A percentile compares a stretch with the other conserved stretches of the same genome.
Conservation (phyloP, 2,797 vertebrate genomes). For the Tangara arthus region DNA sequence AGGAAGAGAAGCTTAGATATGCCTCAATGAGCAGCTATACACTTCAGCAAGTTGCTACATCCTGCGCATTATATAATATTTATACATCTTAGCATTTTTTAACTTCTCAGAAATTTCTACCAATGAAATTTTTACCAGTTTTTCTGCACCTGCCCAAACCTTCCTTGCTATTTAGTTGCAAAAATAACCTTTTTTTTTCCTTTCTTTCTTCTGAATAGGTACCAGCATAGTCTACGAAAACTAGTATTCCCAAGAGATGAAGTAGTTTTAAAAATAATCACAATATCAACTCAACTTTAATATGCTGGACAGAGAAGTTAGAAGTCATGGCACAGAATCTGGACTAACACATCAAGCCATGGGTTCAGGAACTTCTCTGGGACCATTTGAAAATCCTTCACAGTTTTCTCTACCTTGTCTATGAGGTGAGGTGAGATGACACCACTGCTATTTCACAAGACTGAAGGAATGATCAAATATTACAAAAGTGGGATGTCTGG, state of each 20-base stretch:
- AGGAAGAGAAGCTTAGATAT: background rate
- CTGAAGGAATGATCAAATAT: background rate
- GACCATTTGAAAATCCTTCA: background rate
- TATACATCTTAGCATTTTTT: background rate
- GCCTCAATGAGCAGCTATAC: background rate
- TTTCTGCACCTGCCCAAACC: fast-evolving
- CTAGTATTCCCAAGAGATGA: background rate
- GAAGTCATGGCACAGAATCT: background rate
- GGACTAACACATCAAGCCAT: background rate
- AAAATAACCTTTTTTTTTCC: background rate
- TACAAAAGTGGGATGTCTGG: background rate
- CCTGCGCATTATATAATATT: conserved; percentile 4
- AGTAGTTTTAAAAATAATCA: background rate
- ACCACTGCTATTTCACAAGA: background rate
- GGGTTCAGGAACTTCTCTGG: background rate
- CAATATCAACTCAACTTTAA: background rate
- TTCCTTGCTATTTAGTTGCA: background rate
- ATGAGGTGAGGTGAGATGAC: background rate
- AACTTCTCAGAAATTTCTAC: conserved; percentile 11
- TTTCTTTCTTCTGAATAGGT: background rate
- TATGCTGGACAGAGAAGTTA: background rate
- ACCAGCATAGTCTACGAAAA: background rate
- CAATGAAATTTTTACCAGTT: background rate
- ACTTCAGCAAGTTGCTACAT: conserved; percentile 1
- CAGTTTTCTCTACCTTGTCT: background rate